Conservation (phyloP, 2,888 invertebrate species). For the Clunio marinus region DNA sequence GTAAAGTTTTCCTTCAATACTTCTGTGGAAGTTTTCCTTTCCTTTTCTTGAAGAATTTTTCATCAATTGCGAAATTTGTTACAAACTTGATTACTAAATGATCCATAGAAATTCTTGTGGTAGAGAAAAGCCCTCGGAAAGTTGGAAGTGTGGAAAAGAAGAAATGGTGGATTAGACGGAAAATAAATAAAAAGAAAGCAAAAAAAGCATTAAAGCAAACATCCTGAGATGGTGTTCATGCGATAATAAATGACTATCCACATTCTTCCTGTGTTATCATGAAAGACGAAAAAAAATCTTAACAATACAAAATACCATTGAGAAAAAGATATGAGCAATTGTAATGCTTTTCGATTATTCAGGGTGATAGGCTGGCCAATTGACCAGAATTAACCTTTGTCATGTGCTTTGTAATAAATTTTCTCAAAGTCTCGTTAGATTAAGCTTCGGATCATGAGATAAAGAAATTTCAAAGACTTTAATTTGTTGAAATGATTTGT, state of each 20-base stretch:
- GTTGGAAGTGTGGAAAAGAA: neutral
- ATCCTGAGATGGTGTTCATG: conserved; percentile 26
- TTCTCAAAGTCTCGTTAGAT: too few relatives aligned
- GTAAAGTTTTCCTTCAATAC: neutral
- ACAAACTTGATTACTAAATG: conserved; percentile 1
- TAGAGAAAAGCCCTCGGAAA: too few relatives aligned
- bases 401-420: too few relatives aligned
- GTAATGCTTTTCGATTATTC: conserved; percentile 21
- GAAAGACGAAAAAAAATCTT: conserved; percentile 11
- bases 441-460: too few relatives aligned
- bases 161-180: neutral
- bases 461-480: too few relatives aligned
- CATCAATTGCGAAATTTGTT: neutral
- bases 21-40: neutral
- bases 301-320: neutral
- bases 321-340: conserved; percentile 6
- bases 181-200: conserved; percentile 5
- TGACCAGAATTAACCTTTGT: too few relatives aligned
- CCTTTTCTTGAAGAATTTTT: neutral
- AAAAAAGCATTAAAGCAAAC: conserved; percentile 4
- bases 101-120: neutral
- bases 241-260: conserved; percentile 30
- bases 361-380: too few relatives aligned
- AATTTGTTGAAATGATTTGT: too few relatives aligned
- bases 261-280: neutral